Base-by-base conservation (phyloP, 2,113 vertebrate genomes). In the Corythoichthys haematopterus region DNA sequence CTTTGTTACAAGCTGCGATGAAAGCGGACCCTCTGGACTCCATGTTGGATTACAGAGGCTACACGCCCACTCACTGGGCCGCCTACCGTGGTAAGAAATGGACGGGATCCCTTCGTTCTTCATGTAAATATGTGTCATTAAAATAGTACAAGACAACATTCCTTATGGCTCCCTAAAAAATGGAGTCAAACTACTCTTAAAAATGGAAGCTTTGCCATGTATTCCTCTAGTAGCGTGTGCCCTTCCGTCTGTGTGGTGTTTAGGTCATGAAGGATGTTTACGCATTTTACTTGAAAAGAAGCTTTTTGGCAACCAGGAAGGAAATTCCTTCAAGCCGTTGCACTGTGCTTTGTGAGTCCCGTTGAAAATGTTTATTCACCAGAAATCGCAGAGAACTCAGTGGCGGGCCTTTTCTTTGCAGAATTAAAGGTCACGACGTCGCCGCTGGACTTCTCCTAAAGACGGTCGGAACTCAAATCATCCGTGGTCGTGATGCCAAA, bases 251-350 rank as follows among this genome's bases (percentile, higher is more conserved):
- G 48, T 57, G 36, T 72, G n/a, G 71, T 68, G 53, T 76, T 8
- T 69, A 99, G 96, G 97, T 78, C 94, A 93, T 66, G 94, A 95
- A 89, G 94, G 94, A 89, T 98, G 96, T 95, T 95, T 98, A 85
- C 93, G 92, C 82, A 89, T 96, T 93, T 94, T 98, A 95, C 95
- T 99, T 95, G 95, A 98, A 94, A 92, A 95, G 87, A 97, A 94
- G 86, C 92, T 91, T 36, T 94, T 93, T 83, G 93, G 92, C 57
- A 94, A 94, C 90, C 90, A 94, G 75, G 96, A 98, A 88, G 95
- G 94, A 91, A 97, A 95, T 71, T 88, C 91, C 70, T 99, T 98
- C 84, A 96, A 93, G 72, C 94, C 96, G 70, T 92, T 99, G 92
- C 96, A 99, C 93, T 99, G 96, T 95, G 95, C 97, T 91, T 91